Evolutionary conservation across 2,797 vertebrate genomes (phyloP).

Genomic region (Leptoclinus maculatus): DNA sequence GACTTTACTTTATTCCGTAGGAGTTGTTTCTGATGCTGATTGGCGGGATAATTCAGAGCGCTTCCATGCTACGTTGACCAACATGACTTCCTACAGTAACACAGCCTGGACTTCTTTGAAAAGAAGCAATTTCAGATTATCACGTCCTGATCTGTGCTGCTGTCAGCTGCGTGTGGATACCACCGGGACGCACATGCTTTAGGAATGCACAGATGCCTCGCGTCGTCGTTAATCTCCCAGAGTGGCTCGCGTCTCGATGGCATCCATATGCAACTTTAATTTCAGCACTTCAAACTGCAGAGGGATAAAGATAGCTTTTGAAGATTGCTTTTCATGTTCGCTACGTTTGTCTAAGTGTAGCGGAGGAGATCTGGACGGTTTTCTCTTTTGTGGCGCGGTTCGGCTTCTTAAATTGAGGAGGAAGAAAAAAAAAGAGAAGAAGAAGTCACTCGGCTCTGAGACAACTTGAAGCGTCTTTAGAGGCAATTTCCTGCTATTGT

Average conservation of each 20-base stretch:
- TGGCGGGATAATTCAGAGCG: slow-evolving; percentile 53
- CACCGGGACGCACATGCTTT: slow-evolving; percentile 51
- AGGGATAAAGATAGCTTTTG: slow-evolving; percentile 76
- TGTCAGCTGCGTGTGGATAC: slow-evolving; percentile 49
- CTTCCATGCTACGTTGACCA: slow-evolving; percentile 32
- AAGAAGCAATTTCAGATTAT: slow-evolving; percentile 79
- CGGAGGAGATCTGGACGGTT: slow-evolving; percentile 53
- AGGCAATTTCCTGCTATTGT: slow-evolving; percentile 68
- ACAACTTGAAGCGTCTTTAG: slow-evolving; percentile 51
- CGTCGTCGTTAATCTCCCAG: slow-evolving; percentile 70
- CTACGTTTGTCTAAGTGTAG: slow-evolving; percentile 58
- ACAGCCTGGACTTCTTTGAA: slow-evolving; percentile 69
- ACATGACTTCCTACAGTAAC: slow-evolving; percentile 23
- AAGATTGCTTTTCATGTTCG: slow-evolving; percentile 75
- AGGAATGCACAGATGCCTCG: slow-evolving; percentile 61
- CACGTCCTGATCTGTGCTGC: slow-evolving; percentile 58
- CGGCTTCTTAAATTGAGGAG: slow-evolving; percentile 19
- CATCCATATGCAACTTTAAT: slow-evolving; percentile 75
- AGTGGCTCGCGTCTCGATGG: slow-evolving; percentile 69
- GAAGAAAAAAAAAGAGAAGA: neutral
- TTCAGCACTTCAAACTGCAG: slow-evolving; percentile 66
- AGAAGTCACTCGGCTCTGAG: slow-evolving; percentile 25
- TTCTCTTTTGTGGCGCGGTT: slow-evolving; percentile 45
- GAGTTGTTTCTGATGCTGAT: slow-evolving; percentile 56
- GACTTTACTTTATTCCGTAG: neutral